Evolutionary conservation across 2,797 vertebrate species (phyloP).

Genomic region (Botia kubotai): DNA sequence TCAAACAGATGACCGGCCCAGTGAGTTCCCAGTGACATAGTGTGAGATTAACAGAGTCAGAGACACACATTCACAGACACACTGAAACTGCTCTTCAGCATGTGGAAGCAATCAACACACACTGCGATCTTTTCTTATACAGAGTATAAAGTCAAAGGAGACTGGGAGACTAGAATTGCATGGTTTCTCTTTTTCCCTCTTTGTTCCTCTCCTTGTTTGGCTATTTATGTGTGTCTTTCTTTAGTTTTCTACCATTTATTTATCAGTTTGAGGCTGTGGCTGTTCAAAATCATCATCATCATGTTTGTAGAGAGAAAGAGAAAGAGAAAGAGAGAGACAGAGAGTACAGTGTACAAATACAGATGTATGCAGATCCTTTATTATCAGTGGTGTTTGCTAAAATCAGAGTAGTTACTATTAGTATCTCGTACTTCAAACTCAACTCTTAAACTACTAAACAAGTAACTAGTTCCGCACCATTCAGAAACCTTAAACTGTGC

Average conservation of each 20-base stretch:
- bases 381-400: neutral
- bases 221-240: neutral
- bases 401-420: neutral
- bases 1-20: constrained; percentile 67
- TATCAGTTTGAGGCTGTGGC: constrained; percentile 20
- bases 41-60: constrained; percentile 45
- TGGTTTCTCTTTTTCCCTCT: neutral
- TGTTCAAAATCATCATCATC: constrained; percentile 21
- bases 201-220: neutral
- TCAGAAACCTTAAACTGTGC: neutral
- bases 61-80: constrained; percentile 30
- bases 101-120: constrained; percentile 66
- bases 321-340: no score
- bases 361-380: neutral
- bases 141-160: constrained; percentile 33
- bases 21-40: constrained; percentile 68
- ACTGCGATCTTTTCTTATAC: constrained; percentile 13
- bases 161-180: constrained; percentile 21
- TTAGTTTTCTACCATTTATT: neutral
- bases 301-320: no score
- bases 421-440: neutral
- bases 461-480: neutral
- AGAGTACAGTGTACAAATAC: neutral
- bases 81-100: constrained; percentile 43
- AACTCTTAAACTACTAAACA: neutral